Conservation (phyloP, 2,797 vertebrate genomes). For the Astyanax mexicanus region DNA sequence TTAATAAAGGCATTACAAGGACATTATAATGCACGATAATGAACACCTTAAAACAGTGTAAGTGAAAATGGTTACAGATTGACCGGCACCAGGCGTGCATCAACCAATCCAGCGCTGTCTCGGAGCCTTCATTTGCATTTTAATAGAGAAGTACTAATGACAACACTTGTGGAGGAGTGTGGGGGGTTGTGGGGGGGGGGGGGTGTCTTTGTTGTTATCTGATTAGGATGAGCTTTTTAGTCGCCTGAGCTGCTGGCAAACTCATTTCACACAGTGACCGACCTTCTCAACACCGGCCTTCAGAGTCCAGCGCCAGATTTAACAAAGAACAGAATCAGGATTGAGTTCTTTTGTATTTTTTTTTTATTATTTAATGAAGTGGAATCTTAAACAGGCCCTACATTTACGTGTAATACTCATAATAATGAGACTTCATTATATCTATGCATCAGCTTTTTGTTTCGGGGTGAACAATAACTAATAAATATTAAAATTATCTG, state of each 20-base stretch:
- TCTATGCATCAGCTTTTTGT: too few relatives aligned
- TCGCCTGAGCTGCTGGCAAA: slow-evolving; percentile 33
- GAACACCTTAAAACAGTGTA: slow-evolving; percentile 4
- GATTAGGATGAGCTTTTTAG: slow-evolving; percentile 59
- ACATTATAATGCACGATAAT: not conserved
- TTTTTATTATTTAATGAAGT: not conserved
- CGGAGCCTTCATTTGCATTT: slow-evolving; percentile 73
- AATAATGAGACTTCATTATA: not conserved
- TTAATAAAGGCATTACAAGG: slow-evolving; percentile 2
- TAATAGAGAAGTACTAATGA: slow-evolving; percentile 71
- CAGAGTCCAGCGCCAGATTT: not conserved
- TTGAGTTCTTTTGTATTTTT: not conserved
- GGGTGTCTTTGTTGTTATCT: slow-evolving; percentile 48
- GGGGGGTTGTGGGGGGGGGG: slow-evolving; percentile 42
- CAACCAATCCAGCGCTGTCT: slow-evolving; percentile 16
- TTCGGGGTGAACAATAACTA: too few relatives aligned
- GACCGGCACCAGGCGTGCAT: slow-evolving; percentile 12
- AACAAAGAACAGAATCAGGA: not conserved
- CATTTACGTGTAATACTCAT: not conserved
- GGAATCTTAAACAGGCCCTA: not conserved
- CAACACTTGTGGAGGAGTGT: slow-evolving; percentile 56
- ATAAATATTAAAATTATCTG: too few relatives aligned
- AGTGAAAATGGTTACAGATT: not conserved
- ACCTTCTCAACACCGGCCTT: not conserved
- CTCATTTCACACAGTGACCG: slow-evolving; percentile 3